These are phyloP conservation scores for Diorhabda carinulata DNA, from an alignment of 1,140 invertebrate genomes.

Conservation along the genomic window DNA sequence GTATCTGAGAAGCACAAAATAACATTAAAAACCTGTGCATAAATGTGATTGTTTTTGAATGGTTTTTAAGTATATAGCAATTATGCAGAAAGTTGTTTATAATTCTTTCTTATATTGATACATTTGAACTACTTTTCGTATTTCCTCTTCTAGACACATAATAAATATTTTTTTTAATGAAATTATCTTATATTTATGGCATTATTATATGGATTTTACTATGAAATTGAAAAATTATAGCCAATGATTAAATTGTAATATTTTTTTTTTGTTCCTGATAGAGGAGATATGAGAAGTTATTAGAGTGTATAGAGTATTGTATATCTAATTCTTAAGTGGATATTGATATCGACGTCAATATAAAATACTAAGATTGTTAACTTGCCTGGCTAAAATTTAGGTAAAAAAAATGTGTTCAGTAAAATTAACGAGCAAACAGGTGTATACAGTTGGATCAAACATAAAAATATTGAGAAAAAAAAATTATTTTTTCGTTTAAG, in stretches of 20 bases:
- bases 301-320: not conserved
- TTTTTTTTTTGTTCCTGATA: too few species aligned
- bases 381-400: not conserved
- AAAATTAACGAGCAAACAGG: not conserved
- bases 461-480: too few species aligned
- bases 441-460: not conserved
- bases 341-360: not conserved
- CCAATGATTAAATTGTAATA: too few species aligned
- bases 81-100: not conserved
- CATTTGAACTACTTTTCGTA: too few species aligned
- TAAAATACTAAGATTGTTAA: not conserved
- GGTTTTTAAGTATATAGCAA: not conserved
- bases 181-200: too few species aligned
- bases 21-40: not conserved
- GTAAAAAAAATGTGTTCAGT: slow-evolving; percentile 1
- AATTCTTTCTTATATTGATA: not conserved
- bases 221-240: too few species aligned
- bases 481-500: too few species aligned
- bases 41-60: slow-evolving; percentile 1
- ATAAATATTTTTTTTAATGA: too few species aligned
- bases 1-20: not conserved
- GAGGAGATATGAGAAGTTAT: not conserved
- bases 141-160: too few species aligned
- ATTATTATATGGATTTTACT: too few species aligned
- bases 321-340: slow-evolving; percentile 1